Evolutionary conservation across 2,888 invertebrate species (phyloP).

Genomic region (Spilarctia lutea): DNA sequence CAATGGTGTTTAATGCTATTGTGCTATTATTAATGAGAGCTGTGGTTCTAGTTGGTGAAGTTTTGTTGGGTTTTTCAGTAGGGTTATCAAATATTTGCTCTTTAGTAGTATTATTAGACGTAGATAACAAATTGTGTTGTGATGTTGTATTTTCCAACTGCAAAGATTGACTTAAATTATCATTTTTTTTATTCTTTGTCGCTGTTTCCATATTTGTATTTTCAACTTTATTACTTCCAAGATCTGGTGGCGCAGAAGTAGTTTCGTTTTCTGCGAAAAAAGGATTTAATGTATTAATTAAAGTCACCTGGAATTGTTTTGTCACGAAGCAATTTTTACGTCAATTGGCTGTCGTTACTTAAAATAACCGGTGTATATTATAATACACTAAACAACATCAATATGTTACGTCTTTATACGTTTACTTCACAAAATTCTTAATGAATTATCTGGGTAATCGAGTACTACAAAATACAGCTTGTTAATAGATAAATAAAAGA

Average conservation of each 20-base stretch:
- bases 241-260: constrained; percentile 52
- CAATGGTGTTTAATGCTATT: constrained; percentile 22
- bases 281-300: neutral
- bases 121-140: neutral
- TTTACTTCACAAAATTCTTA: neutral
- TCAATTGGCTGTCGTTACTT: neutral
- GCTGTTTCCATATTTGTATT: constrained; percentile 9
- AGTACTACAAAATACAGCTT: neutral
- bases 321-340: neutral
- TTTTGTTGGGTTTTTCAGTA: constrained; percentile 1
- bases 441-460: neutral
- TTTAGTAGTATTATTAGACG: neutral
- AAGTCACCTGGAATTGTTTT: neutral
- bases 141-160: neutral
- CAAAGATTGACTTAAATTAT: neutral
- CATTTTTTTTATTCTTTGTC: constrained; percentile 12
- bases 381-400: neutral
- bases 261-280: constrained; percentile 63
- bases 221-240: constrained; percentile 46
- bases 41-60: constrained; percentile 1
- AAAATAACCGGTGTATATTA: neutral
- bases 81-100: neutral
- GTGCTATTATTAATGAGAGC: constrained; percentile 5
- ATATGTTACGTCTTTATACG: neutral
- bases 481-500: constrained; percentile 11